Evolutionary conservation across 2,113 vertebrate genomes (phyloP).

Genomic region (Alosa alosa): DNA sequence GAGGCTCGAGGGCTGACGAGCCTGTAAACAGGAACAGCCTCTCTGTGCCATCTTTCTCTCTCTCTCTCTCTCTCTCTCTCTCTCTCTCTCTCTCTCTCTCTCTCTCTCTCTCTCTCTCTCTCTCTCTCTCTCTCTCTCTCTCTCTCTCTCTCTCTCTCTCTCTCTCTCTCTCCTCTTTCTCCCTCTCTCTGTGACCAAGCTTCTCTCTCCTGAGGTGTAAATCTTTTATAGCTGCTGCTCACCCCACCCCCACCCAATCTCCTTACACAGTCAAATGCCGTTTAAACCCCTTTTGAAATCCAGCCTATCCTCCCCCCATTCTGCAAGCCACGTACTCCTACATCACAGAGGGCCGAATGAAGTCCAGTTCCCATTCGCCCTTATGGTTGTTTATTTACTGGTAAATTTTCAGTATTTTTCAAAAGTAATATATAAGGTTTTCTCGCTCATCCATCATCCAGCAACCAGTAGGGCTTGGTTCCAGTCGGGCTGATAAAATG

Average conservation of each 20-base stretch:
- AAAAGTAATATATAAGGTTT: background rate
- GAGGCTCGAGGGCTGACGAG: background rate
- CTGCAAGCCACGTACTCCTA: constrained; percentile 48
- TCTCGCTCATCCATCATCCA: constrained; percentile 35
- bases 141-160: background rate
- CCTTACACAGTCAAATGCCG: constrained; percentile 64
- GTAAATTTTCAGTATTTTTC: background rate
- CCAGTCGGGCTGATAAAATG: constrained; percentile 1
- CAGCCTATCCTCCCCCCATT: constrained; percentile 49
- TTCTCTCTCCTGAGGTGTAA: constrained; percentile 51
- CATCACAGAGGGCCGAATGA: constrained; percentile 55
- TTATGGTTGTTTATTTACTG: background rate
- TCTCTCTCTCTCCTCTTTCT: background rate
- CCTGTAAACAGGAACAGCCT: constrained; percentile 11
- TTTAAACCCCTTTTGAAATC: constrained; percentile 65
- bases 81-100: background rate
- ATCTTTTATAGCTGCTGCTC: constrained; percentile 59
- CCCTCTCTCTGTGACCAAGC: background rate
- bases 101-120: no score
- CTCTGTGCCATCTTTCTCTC: background rate
- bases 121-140: background rate
- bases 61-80: background rate
- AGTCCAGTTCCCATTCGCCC: constrained; percentile 27
- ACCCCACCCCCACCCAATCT: constrained; percentile 54
- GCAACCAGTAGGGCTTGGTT: constrained; percentile 1